Evolutionary conservation across 1,140 invertebrate species (phyloP).

Genomic region (Anastatus disparis): DNA sequence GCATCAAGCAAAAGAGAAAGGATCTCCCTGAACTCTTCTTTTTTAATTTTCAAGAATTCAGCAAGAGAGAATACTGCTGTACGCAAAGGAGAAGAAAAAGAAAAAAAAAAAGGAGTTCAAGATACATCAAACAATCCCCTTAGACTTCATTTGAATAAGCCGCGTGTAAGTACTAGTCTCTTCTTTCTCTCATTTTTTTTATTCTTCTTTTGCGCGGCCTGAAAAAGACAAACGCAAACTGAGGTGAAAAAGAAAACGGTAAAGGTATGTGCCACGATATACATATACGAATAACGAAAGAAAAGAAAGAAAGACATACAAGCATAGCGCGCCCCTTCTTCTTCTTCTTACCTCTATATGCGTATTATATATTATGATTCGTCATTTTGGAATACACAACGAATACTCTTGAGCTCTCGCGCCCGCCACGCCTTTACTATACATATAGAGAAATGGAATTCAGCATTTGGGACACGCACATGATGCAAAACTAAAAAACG

Average conservation of each 20-base stretch:
- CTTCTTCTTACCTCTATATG: slow-evolving; percentile 8
- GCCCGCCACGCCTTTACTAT: slow-evolving; percentile 60
- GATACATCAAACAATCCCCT: slow-evolving; percentile 59
- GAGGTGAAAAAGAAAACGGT: slow-evolving; percentile 14
- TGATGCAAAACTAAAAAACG: too few species aligned
- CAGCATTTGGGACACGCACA: slow-evolving; percentile 61
- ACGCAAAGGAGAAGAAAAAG: too few species aligned
- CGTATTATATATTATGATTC: slow-evolving; percentile 65
- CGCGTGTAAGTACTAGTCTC: slow-evolving; percentile 62
- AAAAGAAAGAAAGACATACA: slow-evolving; percentile 33
- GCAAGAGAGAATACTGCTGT: slow-evolving; percentile 53
- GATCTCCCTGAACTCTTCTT: slow-evolving; percentile 47
- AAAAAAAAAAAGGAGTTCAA: too few species aligned
- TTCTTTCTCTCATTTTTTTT: too few species aligned
- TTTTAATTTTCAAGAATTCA: slow-evolving; percentile 65
- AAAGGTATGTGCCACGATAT: not conserved
- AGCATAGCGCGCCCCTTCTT: slow-evolving; percentile 44
- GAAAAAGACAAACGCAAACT: slow-evolving; percentile 28
- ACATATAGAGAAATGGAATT: slow-evolving; percentile 59
- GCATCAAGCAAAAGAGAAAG: not conserved
- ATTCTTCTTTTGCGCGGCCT: slow-evolving; percentile 47
- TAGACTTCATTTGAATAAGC: slow-evolving; percentile 64
- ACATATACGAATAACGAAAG: slow-evolving; percentile 13
- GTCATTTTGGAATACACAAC: slow-evolving; percentile 67
- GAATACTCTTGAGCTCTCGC: slow-evolving; percentile 45